These are phyloP conservation scores for Leptinotarsa texana DNA, from an alignment of 1,140 invertebrate genomes.

Conservation along the genomic window DNA sequence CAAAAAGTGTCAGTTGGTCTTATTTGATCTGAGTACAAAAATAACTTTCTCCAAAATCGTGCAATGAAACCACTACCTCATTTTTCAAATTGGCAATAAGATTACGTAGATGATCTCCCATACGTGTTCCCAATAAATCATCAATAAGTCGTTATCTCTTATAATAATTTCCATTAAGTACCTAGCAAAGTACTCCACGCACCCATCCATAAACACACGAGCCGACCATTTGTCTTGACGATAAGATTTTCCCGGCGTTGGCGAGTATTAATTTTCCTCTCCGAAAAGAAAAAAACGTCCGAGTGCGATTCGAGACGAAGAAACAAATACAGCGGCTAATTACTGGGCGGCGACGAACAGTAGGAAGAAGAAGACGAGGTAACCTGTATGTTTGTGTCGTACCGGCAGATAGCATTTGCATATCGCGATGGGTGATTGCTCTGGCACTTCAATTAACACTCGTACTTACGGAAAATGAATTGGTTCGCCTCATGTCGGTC, in stretches of 20 bases:
- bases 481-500: background rate
- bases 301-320: slow-evolving; percentile 22
- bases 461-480: slow-evolving; percentile 10
- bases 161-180: slow-evolving; percentile 16
- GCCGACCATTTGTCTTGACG: slow-evolving; percentile 18
- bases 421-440: slow-evolving; percentile 39
- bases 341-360: slow-evolving; percentile 22
- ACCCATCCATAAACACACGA: slow-evolving; percentile 16
- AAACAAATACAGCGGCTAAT: slow-evolving; percentile 26
- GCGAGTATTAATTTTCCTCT: slow-evolving; percentile 13
- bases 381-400: slow-evolving; percentile 26
- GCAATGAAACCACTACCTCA: too few relatives aligned
- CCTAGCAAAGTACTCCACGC: slow-evolving; percentile 9
- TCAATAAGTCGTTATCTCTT: slow-evolving; percentile 5
- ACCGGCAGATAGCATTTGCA: slow-evolving; percentile 37
- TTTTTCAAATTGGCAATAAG: too few relatives aligned
- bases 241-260: slow-evolving; percentile 14
- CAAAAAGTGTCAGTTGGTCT: too few relatives aligned
- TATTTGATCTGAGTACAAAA: too few relatives aligned
- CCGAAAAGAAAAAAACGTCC: slow-evolving; percentile 9
- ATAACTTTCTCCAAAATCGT: too few relatives aligned
- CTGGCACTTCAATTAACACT: slow-evolving; percentile 38
- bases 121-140: background rate
- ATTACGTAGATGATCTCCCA: too few relatives aligned
- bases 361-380: slow-evolving; percentile 2